Conservation (phyloP, 2,797 vertebrate genomes). For the Acanthurus leucopareius region DNA sequence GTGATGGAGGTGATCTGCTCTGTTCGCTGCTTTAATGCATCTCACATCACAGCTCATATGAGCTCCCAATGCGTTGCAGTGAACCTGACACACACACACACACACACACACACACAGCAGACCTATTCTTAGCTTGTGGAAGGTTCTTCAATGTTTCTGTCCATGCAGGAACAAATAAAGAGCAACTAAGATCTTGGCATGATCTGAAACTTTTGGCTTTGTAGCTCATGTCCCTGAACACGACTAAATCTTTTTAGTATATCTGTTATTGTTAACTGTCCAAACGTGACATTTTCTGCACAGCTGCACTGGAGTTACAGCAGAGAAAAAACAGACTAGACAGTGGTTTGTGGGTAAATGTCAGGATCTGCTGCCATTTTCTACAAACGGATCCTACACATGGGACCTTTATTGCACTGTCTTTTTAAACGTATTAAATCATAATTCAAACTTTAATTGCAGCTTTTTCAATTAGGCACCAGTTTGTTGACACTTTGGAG, state of each 20-base stretch:
- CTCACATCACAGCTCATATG: not conserved
- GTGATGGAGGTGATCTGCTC: slow-evolving; percentile 8
- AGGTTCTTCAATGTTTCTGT: not conserved
- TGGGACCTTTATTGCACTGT: no score
- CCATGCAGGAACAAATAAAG: not conserved
- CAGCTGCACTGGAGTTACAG: not conserved
- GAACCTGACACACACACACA: slow-evolving; percentile 1
- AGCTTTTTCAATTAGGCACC: no score
- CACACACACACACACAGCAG: not conserved
- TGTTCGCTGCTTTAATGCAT: slow-evolving; percentile 4
- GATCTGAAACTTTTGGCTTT: no score
- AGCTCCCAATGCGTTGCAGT: slow-evolving; percentile 21
- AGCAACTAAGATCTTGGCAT: not conserved
- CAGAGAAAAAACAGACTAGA: not conserved
- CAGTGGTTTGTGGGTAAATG: not conserved
- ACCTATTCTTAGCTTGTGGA: slow-evolving; percentile 28
- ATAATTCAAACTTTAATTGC: no score
- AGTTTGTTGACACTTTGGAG: no score
- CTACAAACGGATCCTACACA: no score
- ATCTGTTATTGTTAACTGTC: not conserved
- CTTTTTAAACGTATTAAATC: no score
- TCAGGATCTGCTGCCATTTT: not conserved
- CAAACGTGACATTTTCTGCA: not conserved
- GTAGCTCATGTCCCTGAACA: no score
- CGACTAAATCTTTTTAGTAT: not conserved